Base-by-base conservation (phyloP, 2,888 invertebrate species). In the Hartigia nigra region DNA sequence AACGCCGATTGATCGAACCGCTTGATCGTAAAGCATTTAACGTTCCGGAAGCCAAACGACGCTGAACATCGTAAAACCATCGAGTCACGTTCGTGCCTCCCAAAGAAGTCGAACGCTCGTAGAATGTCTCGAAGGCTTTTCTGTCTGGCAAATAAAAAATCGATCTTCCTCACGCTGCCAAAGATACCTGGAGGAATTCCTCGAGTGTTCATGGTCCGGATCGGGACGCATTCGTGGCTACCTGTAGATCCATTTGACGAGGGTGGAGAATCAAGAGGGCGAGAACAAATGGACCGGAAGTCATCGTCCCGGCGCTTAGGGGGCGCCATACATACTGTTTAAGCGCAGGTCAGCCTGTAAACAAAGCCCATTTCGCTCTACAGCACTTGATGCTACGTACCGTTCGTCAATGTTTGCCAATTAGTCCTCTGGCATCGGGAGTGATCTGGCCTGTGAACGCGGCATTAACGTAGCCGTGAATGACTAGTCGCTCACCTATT, bases 351-450 rank as follows among this genome's bases (percentile, higher is more conserved):
- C 85, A 84, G 76, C 85, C 82, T 82, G 88, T 85, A 90, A 90
- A 90, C 87, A 90, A 87, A 88, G 86, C 84, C 83, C 85, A 87
- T 86, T 88, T 85, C 79, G 84, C 80, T 79, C 83, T 84, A 77
- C 81, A 79, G 79, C 82, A 81, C 79, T 82, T 79, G 79, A 76
- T 82, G 83, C 82, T 81, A 84, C 86, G 82, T 84, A 83, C 83
- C 81, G 83, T 86, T 75, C 83, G 89, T 89, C 89, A 90, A 90
- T 90, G 86, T 90, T 90, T 88, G 89, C 83, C 89, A 88, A 89
- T 90, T 90, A 90, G 89, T 84, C 82, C 83, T 81, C 70, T 31
- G 32, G 72, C 39, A 55, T 55, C 39, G 39, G 39, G 39, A 55
- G 39, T 55, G 39, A 55, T 55, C 39, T 23, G 39, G 23, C 39